These are phyloP conservation scores for Thyatira batis DNA, from an alignment of 2,888 invertebrate genomes.

Conservation along the genomic window DNA sequence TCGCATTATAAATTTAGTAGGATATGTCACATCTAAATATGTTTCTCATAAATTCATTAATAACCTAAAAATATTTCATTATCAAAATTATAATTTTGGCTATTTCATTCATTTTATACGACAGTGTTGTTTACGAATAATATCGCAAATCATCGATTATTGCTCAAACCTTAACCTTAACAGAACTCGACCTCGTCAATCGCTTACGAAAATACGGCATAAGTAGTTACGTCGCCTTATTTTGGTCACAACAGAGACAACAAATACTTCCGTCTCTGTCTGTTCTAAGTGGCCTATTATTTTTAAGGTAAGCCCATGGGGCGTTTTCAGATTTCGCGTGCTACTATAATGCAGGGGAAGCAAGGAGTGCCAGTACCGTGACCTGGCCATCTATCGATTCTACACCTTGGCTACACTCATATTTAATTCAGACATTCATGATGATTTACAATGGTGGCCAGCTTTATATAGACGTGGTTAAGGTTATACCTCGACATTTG, in stretches of 20 bases:
- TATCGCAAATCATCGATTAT: not conserved
- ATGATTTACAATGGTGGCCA: conserved; percentile 5
- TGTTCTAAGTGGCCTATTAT: not conserved
- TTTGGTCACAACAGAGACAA: not conserved
- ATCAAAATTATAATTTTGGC: too few relatives aligned
- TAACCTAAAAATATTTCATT: too few relatives aligned
- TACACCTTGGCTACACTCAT: conserved; percentile 10
- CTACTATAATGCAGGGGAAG: conserved; percentile 3
- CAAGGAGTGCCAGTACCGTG: conserved; percentile 24
- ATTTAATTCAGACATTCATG: conserved; percentile 14
- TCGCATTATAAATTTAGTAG: too few relatives aligned
- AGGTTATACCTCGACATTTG: conserved; percentile 7
- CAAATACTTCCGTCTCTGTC: not conserved
- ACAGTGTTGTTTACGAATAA: not conserved
- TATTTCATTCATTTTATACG: too few relatives aligned
- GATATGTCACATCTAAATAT: too few relatives aligned
- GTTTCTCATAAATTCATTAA: too few relatives aligned
- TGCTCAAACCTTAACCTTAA: not conserved
- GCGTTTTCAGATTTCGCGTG: conserved; percentile 7
- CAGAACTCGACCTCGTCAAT: too few relatives aligned
- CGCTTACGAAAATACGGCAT: not conserved
- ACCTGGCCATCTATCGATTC: conserved; percentile 22
- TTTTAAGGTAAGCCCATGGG: conserved; percentile 6
- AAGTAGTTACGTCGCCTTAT: not conserved
- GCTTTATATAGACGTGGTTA: conserved; percentile 5